These are phyloP conservation scores for Magallana gigas DNA, from an alignment of 1,140 invertebrate species.

Conservation along the genomic window DNA sequence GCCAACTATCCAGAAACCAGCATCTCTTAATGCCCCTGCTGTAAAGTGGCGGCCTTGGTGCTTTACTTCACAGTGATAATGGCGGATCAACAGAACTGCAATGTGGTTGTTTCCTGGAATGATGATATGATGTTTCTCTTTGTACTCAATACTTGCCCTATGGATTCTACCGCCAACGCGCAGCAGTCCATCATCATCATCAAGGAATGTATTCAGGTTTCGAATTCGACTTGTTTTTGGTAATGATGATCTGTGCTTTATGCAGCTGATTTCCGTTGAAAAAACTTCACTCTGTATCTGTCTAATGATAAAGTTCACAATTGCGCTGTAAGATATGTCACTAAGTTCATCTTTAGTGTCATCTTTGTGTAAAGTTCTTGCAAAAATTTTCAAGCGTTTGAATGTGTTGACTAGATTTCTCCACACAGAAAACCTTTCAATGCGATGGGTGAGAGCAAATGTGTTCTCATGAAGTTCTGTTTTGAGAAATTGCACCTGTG, in stretches of 20 bases:
- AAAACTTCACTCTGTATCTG: slow-evolving; percentile 5
- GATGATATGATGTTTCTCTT: slow-evolving; percentile 56
- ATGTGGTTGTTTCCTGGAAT: slow-evolving; percentile 57
- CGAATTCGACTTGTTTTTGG: not conserved
- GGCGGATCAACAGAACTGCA: slow-evolving; percentile 46
- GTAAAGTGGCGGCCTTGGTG: not conserved
- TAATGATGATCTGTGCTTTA: not conserved
- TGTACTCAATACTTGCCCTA: not conserved
- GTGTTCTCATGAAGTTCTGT: not conserved
- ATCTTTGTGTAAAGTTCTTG: not conserved
- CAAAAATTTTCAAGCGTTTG: not conserved
- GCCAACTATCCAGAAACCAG: slow-evolving; percentile 61
- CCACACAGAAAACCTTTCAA: slow-evolving; percentile 45
- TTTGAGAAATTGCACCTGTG: not conserved
- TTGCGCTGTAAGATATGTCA: not conserved
- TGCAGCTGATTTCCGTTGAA: not conserved
- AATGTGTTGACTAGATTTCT: slow-evolving; percentile 31
- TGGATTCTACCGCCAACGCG: slow-evolving; percentile 60
- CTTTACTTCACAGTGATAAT: slow-evolving; percentile 52
- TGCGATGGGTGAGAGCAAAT: not conserved
- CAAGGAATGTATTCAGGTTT: not conserved
- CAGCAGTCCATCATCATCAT: slow-evolving; percentile 31
- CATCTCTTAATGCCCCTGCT: slow-evolving; percentile 49
- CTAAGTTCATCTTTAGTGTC: not conserved
- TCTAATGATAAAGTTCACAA: slow-evolving; percentile 2